Evolutionary conservation across 2,888 invertebrate genomes (phyloP), one percentile per base, ranked within the genome.

Genomic region (Nemotelus pantherinus): DNA sequence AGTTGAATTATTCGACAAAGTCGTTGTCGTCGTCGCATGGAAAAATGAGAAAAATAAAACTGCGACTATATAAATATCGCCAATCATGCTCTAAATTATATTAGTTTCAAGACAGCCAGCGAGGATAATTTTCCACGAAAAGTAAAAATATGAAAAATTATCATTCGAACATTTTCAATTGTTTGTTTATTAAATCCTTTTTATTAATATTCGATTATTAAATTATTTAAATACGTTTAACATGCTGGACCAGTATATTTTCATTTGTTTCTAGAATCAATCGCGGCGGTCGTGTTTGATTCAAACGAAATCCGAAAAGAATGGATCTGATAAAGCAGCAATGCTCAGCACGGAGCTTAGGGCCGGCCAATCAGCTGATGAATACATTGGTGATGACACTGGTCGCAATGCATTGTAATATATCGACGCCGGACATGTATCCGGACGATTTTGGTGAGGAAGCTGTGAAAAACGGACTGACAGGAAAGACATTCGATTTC

Each of bases 401-500:
- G 3, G 76, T 65, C 3, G 7, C 65, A 3, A 50, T 58, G 41
- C 76, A 76, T 57, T 76, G 76, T 67, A 55, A 55, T 25, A 65
- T 67, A 10, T 64, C 76, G 1, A 50, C 76, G 25, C 45, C 67
- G 9, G 53, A 53, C 5, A 76, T 65, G 53, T 76, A 67, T 65
- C 67, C 76, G 53, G 39, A 87, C 89, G 79, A 79, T 65, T 65
- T 76, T 50, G 70, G 75, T 5, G 63, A 60, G n/a, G 53, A 48
- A 41, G 71, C 75, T 9, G 44, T 79, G 2, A 71, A 77, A 50
- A 57, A 79, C 64, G 78, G 78, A 45, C 47, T 45, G 44, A 45
- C 47, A 41, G 1, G 7, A 60, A 25, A 3, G 65, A 60, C 9
- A 48, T 95, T 95, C 82, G 94, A 96, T 85, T 96, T 95, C 83